These are phyloP conservation scores for Hirundichthys speculiger DNA, from an alignment of 2,113 vertebrate genomes.

Conservation along the genomic window DNA sequence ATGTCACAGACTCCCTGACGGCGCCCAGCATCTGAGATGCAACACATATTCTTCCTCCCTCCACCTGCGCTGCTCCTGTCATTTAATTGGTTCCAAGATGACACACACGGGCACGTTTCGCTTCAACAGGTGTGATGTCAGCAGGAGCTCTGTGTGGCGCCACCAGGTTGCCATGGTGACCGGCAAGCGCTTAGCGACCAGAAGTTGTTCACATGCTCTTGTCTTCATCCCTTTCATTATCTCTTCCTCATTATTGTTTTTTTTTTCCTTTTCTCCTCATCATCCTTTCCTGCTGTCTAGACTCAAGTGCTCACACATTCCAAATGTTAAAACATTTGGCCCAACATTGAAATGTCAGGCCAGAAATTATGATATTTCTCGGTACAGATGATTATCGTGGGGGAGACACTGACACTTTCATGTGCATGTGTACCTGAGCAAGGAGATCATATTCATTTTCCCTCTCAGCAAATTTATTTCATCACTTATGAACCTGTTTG, in stretches of 20 bases:
- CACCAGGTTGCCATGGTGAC: slow-evolving; percentile 78
- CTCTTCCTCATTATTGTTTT: background rate
- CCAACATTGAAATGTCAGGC: background rate
- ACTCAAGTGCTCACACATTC: background rate
- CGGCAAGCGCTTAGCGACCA: slow-evolving; percentile 58
- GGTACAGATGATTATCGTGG: slow-evolving; percentile 12
- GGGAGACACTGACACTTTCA: background rate
- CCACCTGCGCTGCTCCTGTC: slow-evolving; percentile 38
- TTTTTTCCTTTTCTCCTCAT: background rate
- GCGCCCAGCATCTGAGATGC: slow-evolving; percentile 2
- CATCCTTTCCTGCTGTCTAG: background rate
- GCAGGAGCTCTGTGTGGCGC: slow-evolving; percentile 64
- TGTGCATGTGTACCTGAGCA: no score
- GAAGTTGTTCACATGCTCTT: slow-evolving; percentile 48
- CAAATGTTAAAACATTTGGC: background rate
- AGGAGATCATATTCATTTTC: background rate
- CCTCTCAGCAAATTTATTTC: background rate
- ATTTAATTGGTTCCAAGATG: slow-evolving; percentile 47
- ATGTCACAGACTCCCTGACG: slow-evolving; percentile 46
- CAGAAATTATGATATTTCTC: slow-evolving; percentile 11
- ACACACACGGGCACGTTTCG: slow-evolving; percentile 17
- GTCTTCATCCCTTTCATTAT: slow-evolving; percentile 15
- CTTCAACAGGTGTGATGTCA: slow-evolving; percentile 79
- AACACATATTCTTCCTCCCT: background rate
- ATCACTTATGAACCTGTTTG: background rate